Evolutionary conservation across 2,888 invertebrate genomes (phyloP).

Genomic region (Masnerella sp.): DNA sequence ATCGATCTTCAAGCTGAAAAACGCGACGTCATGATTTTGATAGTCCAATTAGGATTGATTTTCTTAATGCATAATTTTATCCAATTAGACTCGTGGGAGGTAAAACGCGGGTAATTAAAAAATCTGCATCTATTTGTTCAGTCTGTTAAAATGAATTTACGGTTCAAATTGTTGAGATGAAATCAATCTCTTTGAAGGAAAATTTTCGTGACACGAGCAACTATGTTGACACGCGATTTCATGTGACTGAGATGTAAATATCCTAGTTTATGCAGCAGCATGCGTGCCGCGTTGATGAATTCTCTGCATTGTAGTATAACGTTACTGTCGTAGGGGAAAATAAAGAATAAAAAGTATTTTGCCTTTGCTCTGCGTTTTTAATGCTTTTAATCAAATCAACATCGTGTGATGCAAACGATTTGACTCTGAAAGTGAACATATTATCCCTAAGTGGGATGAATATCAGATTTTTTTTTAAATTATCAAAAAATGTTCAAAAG

Average conservation of each 20-base stretch:
- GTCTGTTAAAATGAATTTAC: constrained; percentile 14
- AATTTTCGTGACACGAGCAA: constrained; percentile 53
- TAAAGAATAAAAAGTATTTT: constrained; percentile 23
- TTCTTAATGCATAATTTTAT: no score
- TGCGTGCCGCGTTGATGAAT: constrained; percentile 50
- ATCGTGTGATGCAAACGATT: neutral
- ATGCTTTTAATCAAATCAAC: constrained; percentile 20
- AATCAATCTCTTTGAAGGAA: constrained; percentile 45
- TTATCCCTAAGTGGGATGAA: no score
- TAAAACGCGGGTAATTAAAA: no score
- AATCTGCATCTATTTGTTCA: constrained; percentile 37
- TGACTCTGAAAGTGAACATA: no score
- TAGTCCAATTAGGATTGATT: no score
- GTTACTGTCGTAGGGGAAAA: constrained; percentile 21
- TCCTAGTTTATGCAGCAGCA: constrained; percentile 48
- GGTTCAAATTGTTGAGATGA: constrained; percentile 39
- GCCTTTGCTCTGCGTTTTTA: constrained; percentile 18
- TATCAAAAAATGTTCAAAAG: no score
- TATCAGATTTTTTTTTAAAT: no score
- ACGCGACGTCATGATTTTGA: no score
- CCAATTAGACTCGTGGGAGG: no score
- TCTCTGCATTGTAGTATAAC: constrained; percentile 20
- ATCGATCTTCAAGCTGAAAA: no score
- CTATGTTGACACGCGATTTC: constrained; percentile 57
- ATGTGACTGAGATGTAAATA: constrained; percentile 60